Conservation (phyloP, 2,113 vertebrate species). For the Panurus biarmicus region DNA sequence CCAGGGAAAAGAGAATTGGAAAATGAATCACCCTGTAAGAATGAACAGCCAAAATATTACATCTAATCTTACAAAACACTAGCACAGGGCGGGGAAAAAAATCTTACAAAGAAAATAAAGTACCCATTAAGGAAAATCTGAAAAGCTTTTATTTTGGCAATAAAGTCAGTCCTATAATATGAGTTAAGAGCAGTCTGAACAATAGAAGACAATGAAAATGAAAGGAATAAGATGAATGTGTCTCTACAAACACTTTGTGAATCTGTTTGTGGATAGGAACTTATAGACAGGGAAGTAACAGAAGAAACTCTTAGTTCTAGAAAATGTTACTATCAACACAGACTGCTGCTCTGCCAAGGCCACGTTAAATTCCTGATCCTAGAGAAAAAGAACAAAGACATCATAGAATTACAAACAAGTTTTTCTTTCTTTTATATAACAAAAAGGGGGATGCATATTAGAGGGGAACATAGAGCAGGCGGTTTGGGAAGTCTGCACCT, state of each 20-base stretch:
- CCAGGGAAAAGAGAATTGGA: not conserved
- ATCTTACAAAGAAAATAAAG: not conserved
- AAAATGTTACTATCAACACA: not conserved
- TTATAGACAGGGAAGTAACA: not conserved
- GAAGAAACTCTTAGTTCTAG: not conserved
- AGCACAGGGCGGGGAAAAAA: not conserved
- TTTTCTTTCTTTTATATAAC: not conserved
- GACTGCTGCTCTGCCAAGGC: not conserved
- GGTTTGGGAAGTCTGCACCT: fast-evolving
- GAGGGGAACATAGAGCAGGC: not conserved
- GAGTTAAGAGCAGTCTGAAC: not conserved
- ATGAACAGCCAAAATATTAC: not conserved
- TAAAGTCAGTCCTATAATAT: not conserved
- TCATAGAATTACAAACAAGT: not conserved
- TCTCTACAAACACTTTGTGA: not conserved
- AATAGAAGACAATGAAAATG: not conserved
- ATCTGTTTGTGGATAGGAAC: not conserved
- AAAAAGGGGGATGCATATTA: not conserved
- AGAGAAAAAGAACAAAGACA: not conserved
- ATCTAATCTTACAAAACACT: not conserved
- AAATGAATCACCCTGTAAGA: not conserved
- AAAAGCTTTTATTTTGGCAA: not conserved
- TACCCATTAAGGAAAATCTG: not conserved
- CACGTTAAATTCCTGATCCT: not conserved
- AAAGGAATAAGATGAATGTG: not conserved